Base-by-base conservation (phyloP, 2,113 vertebrate genomes). In the Pelmatolapia mariae region DNA sequence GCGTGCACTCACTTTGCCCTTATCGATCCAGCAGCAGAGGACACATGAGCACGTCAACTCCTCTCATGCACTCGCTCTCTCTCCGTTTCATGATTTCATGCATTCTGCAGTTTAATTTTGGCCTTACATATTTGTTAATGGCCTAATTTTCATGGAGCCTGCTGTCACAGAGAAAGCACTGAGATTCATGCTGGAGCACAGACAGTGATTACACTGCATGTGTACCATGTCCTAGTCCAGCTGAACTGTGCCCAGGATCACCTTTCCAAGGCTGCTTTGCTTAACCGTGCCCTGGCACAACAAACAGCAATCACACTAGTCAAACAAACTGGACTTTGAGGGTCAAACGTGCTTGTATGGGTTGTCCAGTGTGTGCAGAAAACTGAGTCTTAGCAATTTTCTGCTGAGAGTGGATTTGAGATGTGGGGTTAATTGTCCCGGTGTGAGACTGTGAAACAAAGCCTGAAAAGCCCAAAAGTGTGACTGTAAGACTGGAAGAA, bases 401-500 rank as follows among this genome's bases (percentile, higher is more conserved):
- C 24, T 76, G 43, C 45, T 78, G 45, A 31, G 24, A 52, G 73
- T 19, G 26, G 43, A n/a, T 50, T 50, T 78, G 71, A 50, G 71
- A 31, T 52, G 16, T 78, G 16, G 7, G 6, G 24, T 78, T 50
- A 50, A 47, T 29, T 50, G 16, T 29, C 16, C 7, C 4, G 16
- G 24, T 47, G 71, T 76, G 71, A 47, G 10, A 76, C 24, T 12
- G 6, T 19, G 71, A 78, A 29, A 78, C 71, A 47, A 76, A 76
- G n/a, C 7, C 18, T 1, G 38, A 63, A 47, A 73, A 11, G 68
- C 43, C 15, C 26, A 29, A 50, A 50, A 4, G 2, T 78, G 71
- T 19, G 7, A 78, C 73, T 1, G 0, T 50, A 19, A 31, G 2
- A 50, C 26, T 50, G n/a, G 29, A 9, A 18, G 22, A 73, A 11